Percentiles rank a stretch among this genome's conserved stretches.
These are phyloP conservation scores for Choristoneura rosaceana DNA, from an alignment of 2,888 invertebrate species.

Conservation along the genomic window DNA sequence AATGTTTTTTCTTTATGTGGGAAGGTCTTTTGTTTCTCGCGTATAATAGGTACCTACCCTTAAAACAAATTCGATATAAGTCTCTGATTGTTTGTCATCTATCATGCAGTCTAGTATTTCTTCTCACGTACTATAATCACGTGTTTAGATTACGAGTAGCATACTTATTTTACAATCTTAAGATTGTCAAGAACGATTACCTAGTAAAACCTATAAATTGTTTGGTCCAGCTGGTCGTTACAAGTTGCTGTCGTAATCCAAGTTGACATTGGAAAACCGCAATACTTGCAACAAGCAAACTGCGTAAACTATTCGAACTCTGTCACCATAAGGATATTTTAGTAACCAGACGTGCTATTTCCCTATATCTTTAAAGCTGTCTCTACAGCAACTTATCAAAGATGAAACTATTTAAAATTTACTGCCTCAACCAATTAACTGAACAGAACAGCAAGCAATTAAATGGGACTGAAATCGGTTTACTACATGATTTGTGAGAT, in stretches of 20 bases:
- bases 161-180: neutral
- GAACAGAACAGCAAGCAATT: slow-evolving; percentile 25
- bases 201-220: neutral
- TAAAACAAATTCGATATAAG: no score
- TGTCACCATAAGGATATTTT: neutral
- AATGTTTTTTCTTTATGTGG: neutral
- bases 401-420: slow-evolving; percentile 22
- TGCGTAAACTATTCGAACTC: neutral
- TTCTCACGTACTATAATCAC: no score
- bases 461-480: slow-evolving; percentile 25
- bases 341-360: neutral
- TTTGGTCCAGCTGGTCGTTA: neutral
- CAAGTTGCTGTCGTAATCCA: neutral
- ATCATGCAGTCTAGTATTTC: no score
- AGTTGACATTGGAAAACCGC: neutral
- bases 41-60: neutral
- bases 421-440: slow-evolving; percentile 11
- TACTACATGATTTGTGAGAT: slow-evolving; percentile 28
- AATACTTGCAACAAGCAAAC: neutral
- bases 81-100: no score
- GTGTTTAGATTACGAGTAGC: no score
- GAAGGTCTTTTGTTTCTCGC: neutral
- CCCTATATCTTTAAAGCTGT: neutral
- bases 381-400: neutral
- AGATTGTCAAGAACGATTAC: neutral